These are phyloP conservation scores for Aegotheles bennettii DNA, from an alignment of 2,113 vertebrate genomes.

Conservation along the genomic window DNA sequence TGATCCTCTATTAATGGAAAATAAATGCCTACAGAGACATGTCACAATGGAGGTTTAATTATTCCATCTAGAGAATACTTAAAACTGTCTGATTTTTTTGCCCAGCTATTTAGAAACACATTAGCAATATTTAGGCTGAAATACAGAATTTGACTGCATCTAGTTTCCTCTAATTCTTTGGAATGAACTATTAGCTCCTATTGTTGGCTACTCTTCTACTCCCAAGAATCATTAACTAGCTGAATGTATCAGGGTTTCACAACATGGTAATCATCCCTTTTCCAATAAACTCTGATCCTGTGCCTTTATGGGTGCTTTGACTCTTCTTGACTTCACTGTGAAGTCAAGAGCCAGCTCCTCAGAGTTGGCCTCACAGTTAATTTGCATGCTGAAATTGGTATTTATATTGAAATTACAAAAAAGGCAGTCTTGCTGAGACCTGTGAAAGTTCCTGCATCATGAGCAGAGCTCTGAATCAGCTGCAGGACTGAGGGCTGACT, in stretches of 20 bases:
- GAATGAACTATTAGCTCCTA: not conserved
- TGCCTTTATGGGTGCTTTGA: not conserved
- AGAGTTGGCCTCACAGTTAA: not conserved
- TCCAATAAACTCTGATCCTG: not conserved
- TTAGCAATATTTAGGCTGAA: not conserved
- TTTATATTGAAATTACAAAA: not conserved
- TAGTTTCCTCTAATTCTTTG: not conserved
- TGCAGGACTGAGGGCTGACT: not conserved
- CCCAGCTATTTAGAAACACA: not conserved
- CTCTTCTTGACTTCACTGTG: not conserved
- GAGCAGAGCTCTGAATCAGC: not conserved
- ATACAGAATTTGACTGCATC: not conserved
- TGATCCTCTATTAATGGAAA: constrained; percentile 14
- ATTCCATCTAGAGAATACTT: not conserved
- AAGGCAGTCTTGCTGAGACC: not conserved
- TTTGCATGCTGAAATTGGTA: not conserved
- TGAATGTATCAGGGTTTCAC: not conserved
- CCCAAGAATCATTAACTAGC: not conserved
- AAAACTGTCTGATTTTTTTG: not conserved
- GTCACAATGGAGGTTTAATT: not conserved
- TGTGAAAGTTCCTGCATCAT: not conserved
- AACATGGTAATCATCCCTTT: not conserved
- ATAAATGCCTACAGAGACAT: not conserved
- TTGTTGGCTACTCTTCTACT: not conserved
- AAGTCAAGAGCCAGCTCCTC: not conserved